Evolutionary conservation across 2,888 invertebrate species (phyloP).

Genomic region (Phalera bucephala): DNA sequence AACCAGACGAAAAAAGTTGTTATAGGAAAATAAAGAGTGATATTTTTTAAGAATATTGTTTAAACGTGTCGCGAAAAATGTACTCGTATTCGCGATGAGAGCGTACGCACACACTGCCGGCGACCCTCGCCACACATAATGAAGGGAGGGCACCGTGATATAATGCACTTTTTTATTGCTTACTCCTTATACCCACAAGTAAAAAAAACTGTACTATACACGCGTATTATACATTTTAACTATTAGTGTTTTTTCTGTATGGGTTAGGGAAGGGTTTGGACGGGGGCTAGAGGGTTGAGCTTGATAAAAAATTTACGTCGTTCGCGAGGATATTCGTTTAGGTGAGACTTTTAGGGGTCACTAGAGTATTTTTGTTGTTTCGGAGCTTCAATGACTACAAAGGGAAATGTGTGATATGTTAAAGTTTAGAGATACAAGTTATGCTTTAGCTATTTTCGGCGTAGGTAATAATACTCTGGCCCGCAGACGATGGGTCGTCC

Average conservation of each 20-base stretch:
- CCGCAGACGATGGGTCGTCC: slow-evolving; percentile 12
- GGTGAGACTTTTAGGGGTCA: slow-evolving; percentile 54
- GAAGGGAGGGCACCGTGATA: slow-evolving; percentile 78
- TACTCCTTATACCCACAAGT: slow-evolving; percentile 78
- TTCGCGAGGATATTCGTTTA: slow-evolving; percentile 55
- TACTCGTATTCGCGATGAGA: slow-evolving; percentile 19
- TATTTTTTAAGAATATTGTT: slow-evolving; percentile 27
- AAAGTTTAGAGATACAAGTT: background rate
- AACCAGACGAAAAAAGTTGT: slow-evolving; percentile 14
- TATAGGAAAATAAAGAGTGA: slow-evolving; percentile 19
- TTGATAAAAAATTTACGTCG: slow-evolving; percentile 76
- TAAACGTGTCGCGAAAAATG: slow-evolving; percentile 25
- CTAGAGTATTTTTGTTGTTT: slow-evolving; percentile 44
- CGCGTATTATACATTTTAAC: slow-evolving; percentile 77
- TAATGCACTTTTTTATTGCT: slow-evolving; percentile 83
- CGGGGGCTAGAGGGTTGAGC: slow-evolving; percentile 63
- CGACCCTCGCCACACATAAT: slow-evolving; percentile 72
- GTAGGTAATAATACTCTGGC: too few species aligned
- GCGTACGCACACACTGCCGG: slow-evolving; percentile 53
- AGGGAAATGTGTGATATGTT: too few species aligned
- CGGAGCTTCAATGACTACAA: slow-evolving; percentile 13
- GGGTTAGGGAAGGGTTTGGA: slow-evolving; percentile 73
- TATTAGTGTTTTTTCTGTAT: slow-evolving; percentile 73
- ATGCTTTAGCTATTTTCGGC: background rate
- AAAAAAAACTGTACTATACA: slow-evolving; percentile 70